Evolutionary conservation across 2,113 vertebrate genomes (phyloP), one percentile per base, ranked within the genome.

Genomic region (Hylia prasina): DNA sequence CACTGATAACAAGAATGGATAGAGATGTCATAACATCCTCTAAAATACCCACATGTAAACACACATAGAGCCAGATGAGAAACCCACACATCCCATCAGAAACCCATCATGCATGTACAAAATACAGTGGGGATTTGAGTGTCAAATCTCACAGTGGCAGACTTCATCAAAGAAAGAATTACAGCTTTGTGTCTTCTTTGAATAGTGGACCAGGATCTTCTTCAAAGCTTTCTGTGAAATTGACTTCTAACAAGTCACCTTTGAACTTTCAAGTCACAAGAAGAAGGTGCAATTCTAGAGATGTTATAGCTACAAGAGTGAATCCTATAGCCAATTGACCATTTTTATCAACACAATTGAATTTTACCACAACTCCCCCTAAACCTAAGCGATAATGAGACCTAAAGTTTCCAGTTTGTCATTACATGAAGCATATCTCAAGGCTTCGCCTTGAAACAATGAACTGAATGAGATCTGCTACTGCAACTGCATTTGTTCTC

Each of bases 81-180:
- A 48, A 79, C 17, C 50, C 66, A 28, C 61, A 69, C 33, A 69
- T 10, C 54, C 27, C 76, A 87, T 63, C 77, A 92, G 66, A 89
- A 95, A 78, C 60, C 53, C 31, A 75, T 71, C 72, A 39, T 31
- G 47, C 10, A 4, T 72, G 48, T 87, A 45, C 48, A 57, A 58
- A 64, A 89, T 51, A 63, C 81, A 96, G 47, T 15, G 27, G 70
- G 19, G 70, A 89, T 37, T 79, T 33, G 44, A 87, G 66, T 66
- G 66, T n/a, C 50, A 91, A 63, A 77, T 70, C 91, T 70, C 87
- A 72, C 83, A 82, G 50, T 63, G 63, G 50, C 79, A 12, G 70
- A 89, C 73, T 94, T 87, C 42, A 82, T 87, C 77, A 95, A 73
- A 91, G 53, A 79, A 94, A 77, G 63, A 89, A 89, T 82, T 80